These are phyloP conservation scores for Plagiodera versicolora DNA, from an alignment of 2,888 invertebrate species.

Conservation along the genomic window DNA sequence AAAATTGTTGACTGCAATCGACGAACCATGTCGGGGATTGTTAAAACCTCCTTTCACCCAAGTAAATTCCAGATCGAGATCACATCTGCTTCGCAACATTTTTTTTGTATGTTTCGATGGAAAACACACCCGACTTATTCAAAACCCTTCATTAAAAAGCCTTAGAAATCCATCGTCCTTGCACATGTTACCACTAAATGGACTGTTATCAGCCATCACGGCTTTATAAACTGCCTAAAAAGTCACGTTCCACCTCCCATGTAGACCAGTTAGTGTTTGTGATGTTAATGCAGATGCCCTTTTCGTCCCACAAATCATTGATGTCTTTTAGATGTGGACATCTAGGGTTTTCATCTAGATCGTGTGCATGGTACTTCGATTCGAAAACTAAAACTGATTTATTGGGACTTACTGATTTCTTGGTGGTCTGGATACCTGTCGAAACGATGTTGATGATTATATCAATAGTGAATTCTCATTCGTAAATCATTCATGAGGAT, in stretches of 20 bases:
- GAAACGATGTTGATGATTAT: too few relatives aligned
- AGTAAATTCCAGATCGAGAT: background rate
- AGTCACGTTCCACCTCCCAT: slow-evolving; percentile 33
- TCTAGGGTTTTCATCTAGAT: slow-evolving; percentile 9
- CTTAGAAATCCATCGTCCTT: slow-evolving; percentile 8
- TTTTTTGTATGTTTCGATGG: background rate
- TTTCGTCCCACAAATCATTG: slow-evolving; percentile 27
- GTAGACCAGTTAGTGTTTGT: slow-evolving; percentile 25
- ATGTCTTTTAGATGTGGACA: slow-evolving; percentile 15
- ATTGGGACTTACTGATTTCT: too few relatives aligned
- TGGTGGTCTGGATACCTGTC: too few relatives aligned
- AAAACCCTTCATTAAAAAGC: slow-evolving; percentile 12
- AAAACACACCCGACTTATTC: slow-evolving; percentile 3
- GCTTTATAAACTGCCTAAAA: slow-evolving; percentile 20
- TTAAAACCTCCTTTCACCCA: background rate
- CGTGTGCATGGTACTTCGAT: background rate
- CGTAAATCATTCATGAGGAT: too few relatives aligned
- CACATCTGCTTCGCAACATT: background rate
- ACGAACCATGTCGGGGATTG: background rate
- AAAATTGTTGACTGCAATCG: background rate
- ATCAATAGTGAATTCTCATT: too few relatives aligned
- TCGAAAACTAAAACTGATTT: background rate
- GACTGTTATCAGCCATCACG: slow-evolving; percentile 17
- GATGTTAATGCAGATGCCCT: slow-evolving; percentile 27
- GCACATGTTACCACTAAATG: slow-evolving; percentile 17